These are phyloP conservation scores for Halcyon chelicuti DNA, from an alignment of 2,797 vertebrate genomes.

Conservation along the genomic window DNA sequence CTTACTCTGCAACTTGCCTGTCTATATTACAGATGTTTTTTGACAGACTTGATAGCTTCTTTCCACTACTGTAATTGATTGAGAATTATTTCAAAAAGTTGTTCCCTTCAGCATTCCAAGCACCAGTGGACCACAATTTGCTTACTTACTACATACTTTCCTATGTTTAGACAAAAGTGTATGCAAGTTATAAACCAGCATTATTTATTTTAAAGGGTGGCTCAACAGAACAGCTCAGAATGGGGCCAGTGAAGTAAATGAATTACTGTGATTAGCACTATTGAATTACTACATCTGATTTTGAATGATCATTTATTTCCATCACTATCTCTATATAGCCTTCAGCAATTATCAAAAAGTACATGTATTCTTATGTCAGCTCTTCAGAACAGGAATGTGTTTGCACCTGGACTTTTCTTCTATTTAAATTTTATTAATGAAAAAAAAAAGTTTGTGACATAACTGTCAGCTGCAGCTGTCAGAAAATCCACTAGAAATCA, in stretches of 20 bases:
- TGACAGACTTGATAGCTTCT: not conserved
- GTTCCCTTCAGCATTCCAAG: not conserved
- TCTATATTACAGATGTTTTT: fast-evolving
- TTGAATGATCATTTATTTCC: not conserved
- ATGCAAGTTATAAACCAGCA: not conserved
- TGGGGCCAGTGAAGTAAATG: not conserved
- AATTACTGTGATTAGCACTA: not conserved
- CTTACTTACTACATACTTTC: not conserved
- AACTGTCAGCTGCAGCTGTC: not conserved
- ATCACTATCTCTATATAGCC: not conserved
- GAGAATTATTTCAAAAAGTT: not conserved
- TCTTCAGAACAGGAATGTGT: not conserved
- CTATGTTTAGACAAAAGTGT: not conserved
- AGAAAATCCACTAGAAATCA: not conserved
- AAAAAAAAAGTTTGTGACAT: not conserved
- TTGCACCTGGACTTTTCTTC: not conserved
- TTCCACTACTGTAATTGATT: not conserved
- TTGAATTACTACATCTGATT: not conserved
- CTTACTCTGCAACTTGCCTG: not conserved
- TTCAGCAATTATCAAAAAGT: not conserved
- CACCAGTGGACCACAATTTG: not conserved
- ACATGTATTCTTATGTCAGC: not conserved
- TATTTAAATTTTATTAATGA: not conserved
- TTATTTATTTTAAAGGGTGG: not conserved
- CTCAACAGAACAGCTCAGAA: not conserved